Conservation (phyloP, 1,140 invertebrate genomes). For the Goniozus legneri region DNA sequence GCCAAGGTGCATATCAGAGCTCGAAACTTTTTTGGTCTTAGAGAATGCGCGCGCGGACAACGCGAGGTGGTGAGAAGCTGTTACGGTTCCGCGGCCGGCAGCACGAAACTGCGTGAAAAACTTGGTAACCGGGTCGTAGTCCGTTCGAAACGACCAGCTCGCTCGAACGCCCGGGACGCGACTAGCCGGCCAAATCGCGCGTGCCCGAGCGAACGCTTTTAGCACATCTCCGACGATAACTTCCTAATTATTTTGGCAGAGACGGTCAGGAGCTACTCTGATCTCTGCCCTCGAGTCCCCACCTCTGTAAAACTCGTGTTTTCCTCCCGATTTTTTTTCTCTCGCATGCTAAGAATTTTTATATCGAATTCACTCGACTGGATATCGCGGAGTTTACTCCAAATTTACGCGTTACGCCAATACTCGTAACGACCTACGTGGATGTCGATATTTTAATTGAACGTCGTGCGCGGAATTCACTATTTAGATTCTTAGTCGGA, state of each 20-base stretch:
- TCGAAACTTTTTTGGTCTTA: no score
- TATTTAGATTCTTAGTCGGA: no score
- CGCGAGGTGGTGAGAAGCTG: no score
- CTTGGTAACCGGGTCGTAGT: conserved; percentile 10
- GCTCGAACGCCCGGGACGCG: conserved; percentile 45
- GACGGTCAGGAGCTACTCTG: conserved; percentile 24
- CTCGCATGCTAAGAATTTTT: no score
- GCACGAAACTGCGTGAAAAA: conserved; percentile 41
- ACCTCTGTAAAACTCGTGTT: neutral
- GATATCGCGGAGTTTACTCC: no score
- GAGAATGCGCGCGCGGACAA: no score
- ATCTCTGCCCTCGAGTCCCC: conserved; percentile 5
- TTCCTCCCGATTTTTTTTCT: neutral
- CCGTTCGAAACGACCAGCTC: conserved; percentile 26
- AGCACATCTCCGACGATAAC: conserved; percentile 64
- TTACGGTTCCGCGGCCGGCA: conserved; percentile 56
- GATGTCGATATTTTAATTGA: no score
- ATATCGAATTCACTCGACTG: no score
- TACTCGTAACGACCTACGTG: no score
- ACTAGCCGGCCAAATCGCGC: conserved; percentile 47
- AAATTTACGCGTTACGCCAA: no score
- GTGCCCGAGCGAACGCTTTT: conserved; percentile 66
- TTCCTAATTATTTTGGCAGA: conserved; percentile 76
- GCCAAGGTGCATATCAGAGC: conserved; percentile 18
- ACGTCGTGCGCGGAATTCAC: no score